These are phyloP conservation scores for Oncorhynchus gorbuscha DNA, from an alignment of 2,113 vertebrate genomes.

Conservation along the genomic window DNA sequence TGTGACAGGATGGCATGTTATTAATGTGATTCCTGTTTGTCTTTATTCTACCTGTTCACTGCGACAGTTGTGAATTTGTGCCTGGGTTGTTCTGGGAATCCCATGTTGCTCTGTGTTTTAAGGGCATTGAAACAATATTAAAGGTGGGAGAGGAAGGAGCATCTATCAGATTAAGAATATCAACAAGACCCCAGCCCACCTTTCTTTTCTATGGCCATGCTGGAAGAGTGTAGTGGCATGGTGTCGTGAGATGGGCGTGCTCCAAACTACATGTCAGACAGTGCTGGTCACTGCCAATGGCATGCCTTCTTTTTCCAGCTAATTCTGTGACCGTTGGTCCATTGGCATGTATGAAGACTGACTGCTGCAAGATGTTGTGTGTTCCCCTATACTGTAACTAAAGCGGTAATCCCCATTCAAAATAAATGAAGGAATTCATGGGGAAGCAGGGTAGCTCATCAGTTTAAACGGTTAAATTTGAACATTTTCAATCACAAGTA, in stretches of 20 bases:
- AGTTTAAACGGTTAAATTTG: background rate
- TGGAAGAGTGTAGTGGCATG: too few relatives aligned
- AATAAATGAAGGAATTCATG: background rate
- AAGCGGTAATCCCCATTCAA: background rate
- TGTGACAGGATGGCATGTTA: too few relatives aligned
- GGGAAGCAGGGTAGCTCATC: background rate
- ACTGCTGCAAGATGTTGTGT: background rate
- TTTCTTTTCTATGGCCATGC: too few relatives aligned
- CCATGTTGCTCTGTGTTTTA: too few relatives aligned
- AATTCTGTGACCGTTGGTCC: background rate
- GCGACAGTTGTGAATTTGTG: too few relatives aligned
- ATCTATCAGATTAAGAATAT: too few relatives aligned
- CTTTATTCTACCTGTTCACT: too few relatives aligned
- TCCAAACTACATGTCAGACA: background rate
- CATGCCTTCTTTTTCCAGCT: background rate
- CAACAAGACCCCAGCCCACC: too few relatives aligned
- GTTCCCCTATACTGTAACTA: background rate
- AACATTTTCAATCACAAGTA: background rate
- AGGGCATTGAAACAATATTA: too few relatives aligned
- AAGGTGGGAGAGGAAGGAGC: too few relatives aligned
- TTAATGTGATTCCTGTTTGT: background rate
- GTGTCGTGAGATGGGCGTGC: too few relatives aligned
- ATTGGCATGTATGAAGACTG: background rate
- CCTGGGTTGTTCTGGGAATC: too few relatives aligned
- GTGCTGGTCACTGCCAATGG: background rate